phyloP scores from a whole-genome alignment of 2,888 invertebrate genomes.

The Drosophila pseudotalamancana region DNA sequence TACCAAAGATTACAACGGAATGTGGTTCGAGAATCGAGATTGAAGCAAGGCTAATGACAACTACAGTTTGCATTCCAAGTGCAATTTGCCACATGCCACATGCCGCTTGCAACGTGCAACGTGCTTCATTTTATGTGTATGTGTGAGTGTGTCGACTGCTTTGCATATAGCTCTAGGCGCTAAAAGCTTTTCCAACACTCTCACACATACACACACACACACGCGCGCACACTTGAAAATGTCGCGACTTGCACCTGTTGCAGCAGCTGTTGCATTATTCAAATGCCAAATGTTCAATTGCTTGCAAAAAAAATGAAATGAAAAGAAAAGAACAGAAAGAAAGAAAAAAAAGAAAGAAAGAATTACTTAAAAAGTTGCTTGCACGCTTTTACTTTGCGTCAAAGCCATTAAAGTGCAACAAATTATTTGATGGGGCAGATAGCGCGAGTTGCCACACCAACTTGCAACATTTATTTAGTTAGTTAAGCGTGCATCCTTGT shows the following conservation, averaged over 20 bases:
- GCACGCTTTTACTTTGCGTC: slow-evolving; percentile 11
- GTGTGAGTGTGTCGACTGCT: slow-evolving; percentile 26
- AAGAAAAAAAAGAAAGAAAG: background rate
- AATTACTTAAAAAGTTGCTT: slow-evolving; percentile 20
- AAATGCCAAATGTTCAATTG: slow-evolving; percentile 58
- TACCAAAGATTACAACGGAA: slow-evolving; percentile 54
- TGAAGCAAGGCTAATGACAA: slow-evolving; percentile 57
- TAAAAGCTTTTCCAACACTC: slow-evolving; percentile 62
- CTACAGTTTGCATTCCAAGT: slow-evolving; percentile 42
- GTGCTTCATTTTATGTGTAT: slow-evolving; percentile 32
- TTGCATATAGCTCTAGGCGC: slow-evolving; percentile 65
- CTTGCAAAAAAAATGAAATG: slow-evolving; percentile 11
- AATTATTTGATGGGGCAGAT: slow-evolving; percentile 40
- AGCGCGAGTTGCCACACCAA: slow-evolving; percentile 6
- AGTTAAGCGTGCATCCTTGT: slow-evolving; percentile 53
- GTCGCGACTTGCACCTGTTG: slow-evolving; percentile 68
- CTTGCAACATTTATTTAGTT: slow-evolving; percentile 67
- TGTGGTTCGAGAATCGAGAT: slow-evolving; percentile 29
- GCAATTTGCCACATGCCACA: slow-evolving; percentile 29
- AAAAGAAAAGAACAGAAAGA: background rate
- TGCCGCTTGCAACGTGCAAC: slow-evolving; percentile 22
- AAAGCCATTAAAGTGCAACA: slow-evolving; percentile 58
- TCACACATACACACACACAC: slow-evolving; percentile 10
- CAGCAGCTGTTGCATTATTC: slow-evolving; percentile 59
- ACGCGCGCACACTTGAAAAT: no score